Conservation (phyloP, 1,140 invertebrate genomes). For the Holcopasites calliopsidis region DNA sequence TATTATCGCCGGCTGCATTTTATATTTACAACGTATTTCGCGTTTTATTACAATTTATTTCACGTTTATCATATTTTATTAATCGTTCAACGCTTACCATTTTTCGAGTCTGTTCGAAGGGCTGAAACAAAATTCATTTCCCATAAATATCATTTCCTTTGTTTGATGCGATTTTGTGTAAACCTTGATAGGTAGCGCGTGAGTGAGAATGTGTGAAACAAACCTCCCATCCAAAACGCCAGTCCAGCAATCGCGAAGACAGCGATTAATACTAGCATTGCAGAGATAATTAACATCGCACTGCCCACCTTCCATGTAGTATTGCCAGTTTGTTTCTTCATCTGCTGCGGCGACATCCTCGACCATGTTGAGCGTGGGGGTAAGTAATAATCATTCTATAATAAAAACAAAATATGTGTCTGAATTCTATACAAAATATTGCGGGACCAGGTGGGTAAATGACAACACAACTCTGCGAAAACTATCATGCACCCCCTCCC, state of each 20-base stretch:
- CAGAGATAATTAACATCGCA: conserved; percentile 84
- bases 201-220: conserved; percentile 62
- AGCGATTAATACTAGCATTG: conserved; percentile 85
- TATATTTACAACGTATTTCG: too few relatives aligned
- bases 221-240: conserved; percentile 88
- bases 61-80: neutral
- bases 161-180: neutral
- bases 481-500: too few relatives aligned
- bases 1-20: neutral
- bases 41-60: neutral
- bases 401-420: conserved; percentile 33
- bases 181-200: too few relatives aligned
- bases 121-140: conserved; percentile 70
- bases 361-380: conserved; percentile 74
- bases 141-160: neutral
- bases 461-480: too few relatives aligned
- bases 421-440: neutral
- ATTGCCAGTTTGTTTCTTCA: conserved; percentile 64
- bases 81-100: conserved; percentile 67
- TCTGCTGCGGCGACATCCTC: conserved; percentile 66
- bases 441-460: too few relatives aligned
- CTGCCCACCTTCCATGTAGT: conserved; percentile 82
- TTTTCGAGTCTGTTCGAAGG: conserved; percentile 76
- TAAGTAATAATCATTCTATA: conserved; percentile 77
- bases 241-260: conserved; percentile 87